Percentiles rank a stretch among this genome's conserved stretches.
These are phyloP conservation scores for Phorcus lineatus DNA, from an alignment of 2,888 invertebrate species.

Conservation along the genomic window DNA sequence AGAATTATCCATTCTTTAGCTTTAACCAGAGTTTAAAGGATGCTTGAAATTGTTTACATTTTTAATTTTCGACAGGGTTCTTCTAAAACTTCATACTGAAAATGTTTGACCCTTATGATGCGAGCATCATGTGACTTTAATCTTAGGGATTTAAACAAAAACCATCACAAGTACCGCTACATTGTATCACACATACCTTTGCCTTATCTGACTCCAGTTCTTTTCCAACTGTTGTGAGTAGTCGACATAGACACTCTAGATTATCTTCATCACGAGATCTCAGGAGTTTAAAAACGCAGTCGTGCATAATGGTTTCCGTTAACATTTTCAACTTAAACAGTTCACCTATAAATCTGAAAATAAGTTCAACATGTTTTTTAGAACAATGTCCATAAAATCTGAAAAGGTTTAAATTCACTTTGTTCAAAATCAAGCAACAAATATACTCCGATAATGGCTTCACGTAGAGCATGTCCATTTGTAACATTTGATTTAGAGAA, in stretches of 20 bases:
- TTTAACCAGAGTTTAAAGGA: too few species aligned
- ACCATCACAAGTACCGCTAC: neutral
- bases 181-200: constrained; percentile 51
- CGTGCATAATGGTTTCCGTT: constrained; percentile 89
- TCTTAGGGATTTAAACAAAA: neutral
- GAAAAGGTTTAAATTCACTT: too few species aligned
- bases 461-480: too few species aligned
- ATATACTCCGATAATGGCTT: too few species aligned
- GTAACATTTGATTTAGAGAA: too few species aligned
- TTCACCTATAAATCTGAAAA: constrained; percentile 84
- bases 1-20: neutral
- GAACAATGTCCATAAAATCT: too few species aligned
- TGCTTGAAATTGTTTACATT: too few species aligned
- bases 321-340: constrained; percentile 93
- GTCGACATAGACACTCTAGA: constrained; percentile 92
- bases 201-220: constrained; percentile 81
- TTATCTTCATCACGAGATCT: constrained; percentile 90
- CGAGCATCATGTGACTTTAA: neutral
- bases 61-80: too few species aligned
- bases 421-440: too few species aligned
- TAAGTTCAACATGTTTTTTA: neutral
- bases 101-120: too few species aligned
- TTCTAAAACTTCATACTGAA: too few species aligned
- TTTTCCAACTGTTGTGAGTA: constrained; percentile 92
- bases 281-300: constrained; percentile 87